Conservation (phyloP, 2,888 invertebrate species). For the Xanthorhoe designata region DNA sequence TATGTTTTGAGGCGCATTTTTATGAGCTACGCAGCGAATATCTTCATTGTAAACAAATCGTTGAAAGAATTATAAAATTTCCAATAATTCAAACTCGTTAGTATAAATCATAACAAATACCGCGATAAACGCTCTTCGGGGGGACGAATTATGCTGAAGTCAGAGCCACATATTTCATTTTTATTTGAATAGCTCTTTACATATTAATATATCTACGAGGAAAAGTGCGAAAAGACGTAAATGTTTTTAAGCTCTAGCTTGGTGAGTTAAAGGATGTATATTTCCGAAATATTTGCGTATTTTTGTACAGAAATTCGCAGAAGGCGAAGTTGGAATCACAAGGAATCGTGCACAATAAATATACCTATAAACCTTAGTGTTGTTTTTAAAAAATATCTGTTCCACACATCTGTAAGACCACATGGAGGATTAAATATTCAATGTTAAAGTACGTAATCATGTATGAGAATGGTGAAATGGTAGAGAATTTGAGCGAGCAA, state of each 20-base stretch:
- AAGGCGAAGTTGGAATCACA: background rate
- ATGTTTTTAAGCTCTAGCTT: constrained; percentile 36
- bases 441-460: background rate
- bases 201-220: constrained; percentile 44
- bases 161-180: constrained; percentile 45
- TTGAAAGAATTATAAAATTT: constrained; percentile 28
- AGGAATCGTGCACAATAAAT: no score
- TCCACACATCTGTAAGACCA: background rate
- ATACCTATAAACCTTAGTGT: background rate
- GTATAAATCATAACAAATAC: constrained; percentile 35
- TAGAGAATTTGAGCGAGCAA: constrained; percentile 16
- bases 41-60: constrained; percentile 7
- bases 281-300: constrained; percentile 19
- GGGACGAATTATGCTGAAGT: constrained; percentile 42
- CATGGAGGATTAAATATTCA: background rate
- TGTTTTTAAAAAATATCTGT: background rate
- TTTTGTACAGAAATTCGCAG: constrained; percentile 10
- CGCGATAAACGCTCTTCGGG: constrained; percentile 41
- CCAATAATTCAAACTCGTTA: constrained; percentile 31
- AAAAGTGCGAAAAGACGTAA: constrained; percentile 41
- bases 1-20: no score
- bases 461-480: background rate
- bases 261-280: constrained; percentile 17
- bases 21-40: no score
- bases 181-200: constrained; percentile 47